Percentiles rank a stretch among this genome's conserved stretches.
These are phyloP conservation scores for Pachliopta kotzebuea DNA, from an alignment of 2,888 invertebrate species.

Conservation along the genomic window DNA sequence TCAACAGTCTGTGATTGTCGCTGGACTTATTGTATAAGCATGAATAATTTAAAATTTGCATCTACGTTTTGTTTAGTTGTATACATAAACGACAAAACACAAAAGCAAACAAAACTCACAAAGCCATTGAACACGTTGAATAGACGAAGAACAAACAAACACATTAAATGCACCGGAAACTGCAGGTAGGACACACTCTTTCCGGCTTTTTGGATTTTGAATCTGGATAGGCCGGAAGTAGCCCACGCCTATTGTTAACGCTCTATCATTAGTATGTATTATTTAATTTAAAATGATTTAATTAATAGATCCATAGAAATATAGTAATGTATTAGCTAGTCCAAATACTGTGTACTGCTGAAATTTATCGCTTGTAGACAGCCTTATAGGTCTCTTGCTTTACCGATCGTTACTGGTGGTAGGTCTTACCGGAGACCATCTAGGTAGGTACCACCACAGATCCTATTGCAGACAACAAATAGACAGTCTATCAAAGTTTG, in stretches of 20 bases:
- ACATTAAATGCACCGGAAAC: constrained; percentile 35
- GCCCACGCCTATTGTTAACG: constrained; percentile 12
- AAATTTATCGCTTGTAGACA: too few relatives aligned
- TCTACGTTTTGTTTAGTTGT: neutral
- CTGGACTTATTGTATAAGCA: neutral
- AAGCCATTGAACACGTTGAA: constrained; percentile 20
- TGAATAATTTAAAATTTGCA: neutral
- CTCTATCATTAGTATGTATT: constrained; percentile 11
- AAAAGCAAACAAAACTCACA: constrained; percentile 8
- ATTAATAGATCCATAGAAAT: too few relatives aligned
- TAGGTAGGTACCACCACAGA: too few relatives aligned
- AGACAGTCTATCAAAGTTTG: too few relatives aligned
- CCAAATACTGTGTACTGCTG: too few relatives aligned
- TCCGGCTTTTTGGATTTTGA: constrained; percentile 41
- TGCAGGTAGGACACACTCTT: constrained; percentile 35
- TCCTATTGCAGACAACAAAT: too few relatives aligned
- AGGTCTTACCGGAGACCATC: too few relatives aligned
- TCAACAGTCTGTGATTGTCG: too few relatives aligned
- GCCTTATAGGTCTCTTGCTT: too few relatives aligned
- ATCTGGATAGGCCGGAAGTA: constrained; percentile 36
- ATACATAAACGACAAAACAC: neutral
- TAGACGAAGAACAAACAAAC: constrained; percentile 19
- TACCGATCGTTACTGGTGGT: too few relatives aligned
- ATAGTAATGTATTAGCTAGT: too few relatives aligned
- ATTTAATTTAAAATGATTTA: too few relatives aligned